Evolutionary conservation across 2,888 invertebrate species (phyloP).

Genomic region (Lymantria dispar): DNA sequence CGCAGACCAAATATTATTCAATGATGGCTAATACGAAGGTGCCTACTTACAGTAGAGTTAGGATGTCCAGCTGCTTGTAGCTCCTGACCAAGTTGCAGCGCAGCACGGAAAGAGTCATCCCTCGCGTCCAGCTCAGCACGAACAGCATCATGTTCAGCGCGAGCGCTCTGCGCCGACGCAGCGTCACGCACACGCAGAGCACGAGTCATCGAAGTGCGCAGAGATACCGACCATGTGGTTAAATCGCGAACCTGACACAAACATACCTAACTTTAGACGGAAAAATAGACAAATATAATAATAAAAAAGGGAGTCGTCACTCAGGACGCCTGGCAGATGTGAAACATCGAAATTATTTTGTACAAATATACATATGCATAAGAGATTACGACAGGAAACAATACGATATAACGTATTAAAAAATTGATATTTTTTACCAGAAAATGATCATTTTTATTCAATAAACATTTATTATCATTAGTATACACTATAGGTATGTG

Average conservation of each 20-base stretch:
- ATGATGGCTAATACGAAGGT: neutral
- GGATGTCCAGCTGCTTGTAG: conserved; percentile 93
- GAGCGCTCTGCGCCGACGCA: conserved; percentile 88
- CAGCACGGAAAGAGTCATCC: conserved; percentile 86
- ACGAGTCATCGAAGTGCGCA: conserved; percentile 89
- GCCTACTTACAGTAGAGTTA: conserved; percentile 17
- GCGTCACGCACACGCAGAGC: conserved; percentile 91
- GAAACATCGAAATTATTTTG: no score
- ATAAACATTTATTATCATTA: no score
- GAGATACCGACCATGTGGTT: conserved; percentile 92
- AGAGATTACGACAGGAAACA: no score
- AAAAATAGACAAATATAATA: neutral
- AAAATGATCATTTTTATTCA: no score
- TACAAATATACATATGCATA: no score
- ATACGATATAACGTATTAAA: no score
- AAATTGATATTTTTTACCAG: no score
- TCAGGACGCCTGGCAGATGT: no score
- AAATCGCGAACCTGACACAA: conserved; percentile 88
- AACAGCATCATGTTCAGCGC: conserved; percentile 85
- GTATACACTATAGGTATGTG: no score
- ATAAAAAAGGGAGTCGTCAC: no score
- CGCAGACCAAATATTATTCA: no score
- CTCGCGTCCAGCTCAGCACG: conserved; percentile 88
- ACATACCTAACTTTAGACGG: no score
- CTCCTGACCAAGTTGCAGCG: conserved; percentile 89